Evolutionary conservation across 2,888 invertebrate species (phyloP).

Genomic region (Diaphora mendica): DNA sequence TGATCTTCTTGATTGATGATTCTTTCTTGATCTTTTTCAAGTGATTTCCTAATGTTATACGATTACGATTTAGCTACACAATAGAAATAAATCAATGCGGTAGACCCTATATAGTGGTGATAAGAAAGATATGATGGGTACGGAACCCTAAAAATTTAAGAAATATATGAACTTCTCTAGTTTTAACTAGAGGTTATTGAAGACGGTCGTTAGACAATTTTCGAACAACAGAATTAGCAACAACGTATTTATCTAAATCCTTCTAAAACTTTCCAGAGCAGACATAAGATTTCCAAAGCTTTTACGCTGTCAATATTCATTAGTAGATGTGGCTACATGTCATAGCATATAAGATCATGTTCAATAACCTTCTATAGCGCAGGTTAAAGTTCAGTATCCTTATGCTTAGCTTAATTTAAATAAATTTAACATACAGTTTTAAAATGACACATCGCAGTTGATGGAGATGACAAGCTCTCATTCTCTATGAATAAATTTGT

Average conservation of each 20-base stretch:
- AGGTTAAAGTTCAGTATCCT: background rate
- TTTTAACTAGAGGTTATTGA: too few species aligned
- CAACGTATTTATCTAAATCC: background rate
- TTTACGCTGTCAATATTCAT: background rate
- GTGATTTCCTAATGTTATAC: too few species aligned
- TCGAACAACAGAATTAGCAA: too few species aligned
- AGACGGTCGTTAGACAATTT: too few species aligned
- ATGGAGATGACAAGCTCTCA: background rate
- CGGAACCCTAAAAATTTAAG: too few species aligned
- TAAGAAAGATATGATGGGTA: too few species aligned
- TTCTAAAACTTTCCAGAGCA: background rate
- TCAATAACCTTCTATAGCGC: background rate
- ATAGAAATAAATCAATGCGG: too few species aligned
- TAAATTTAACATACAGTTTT: background rate
- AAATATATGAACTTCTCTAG: too few species aligned
- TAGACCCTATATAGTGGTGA: too few species aligned
- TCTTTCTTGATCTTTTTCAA: too few species aligned
- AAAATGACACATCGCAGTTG: background rate
- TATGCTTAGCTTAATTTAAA: background rate
- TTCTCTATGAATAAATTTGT: background rate
- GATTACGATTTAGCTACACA: too few species aligned
- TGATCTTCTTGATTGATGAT: too few species aligned
- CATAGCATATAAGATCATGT: background rate
- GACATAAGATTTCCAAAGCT: background rate
- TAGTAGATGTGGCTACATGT: background rate